phyloP scores from a whole-genome alignment of 2,797 vertebrate genomes.

The Podarcis siculus region DNA sequence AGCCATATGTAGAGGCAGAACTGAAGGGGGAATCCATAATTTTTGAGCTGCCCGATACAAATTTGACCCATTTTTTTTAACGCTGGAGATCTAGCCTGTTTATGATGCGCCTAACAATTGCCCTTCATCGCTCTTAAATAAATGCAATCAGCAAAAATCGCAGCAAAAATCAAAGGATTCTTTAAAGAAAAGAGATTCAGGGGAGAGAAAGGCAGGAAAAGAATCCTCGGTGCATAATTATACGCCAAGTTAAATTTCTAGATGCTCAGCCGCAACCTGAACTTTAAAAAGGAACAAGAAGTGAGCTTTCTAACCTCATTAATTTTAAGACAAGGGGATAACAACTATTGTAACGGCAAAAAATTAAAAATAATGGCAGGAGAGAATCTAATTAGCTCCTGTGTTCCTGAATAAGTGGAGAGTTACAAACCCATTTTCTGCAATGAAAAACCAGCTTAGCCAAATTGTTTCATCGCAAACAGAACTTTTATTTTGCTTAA shows the following conservation, averaged over 20 bases:
- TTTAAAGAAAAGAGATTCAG: neutral
- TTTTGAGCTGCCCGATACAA: neutral
- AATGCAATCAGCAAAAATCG: neutral
- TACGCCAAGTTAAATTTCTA: constrained; percentile 14
- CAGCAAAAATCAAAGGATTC: neutral
- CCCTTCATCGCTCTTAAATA: neutral
- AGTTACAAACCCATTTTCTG: constrained; percentile 66
- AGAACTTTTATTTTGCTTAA: constrained; percentile 68
- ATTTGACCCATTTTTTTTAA: neutral
- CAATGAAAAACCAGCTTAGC: constrained; percentile 47
- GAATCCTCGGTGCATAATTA: constrained; percentile 19
- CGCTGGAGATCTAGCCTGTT: neutral
- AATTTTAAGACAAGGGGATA: constrained; percentile 71
- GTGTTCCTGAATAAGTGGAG: constrained; percentile 50
- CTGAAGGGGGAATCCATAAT: neutral
- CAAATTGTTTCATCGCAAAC: constrained; percentile 56
- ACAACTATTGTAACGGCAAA: constrained; percentile 61
- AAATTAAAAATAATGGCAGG: constrained; percentile 42
- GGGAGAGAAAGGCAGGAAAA: neutral
- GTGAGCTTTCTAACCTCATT: constrained; percentile 65
- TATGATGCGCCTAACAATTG: neutral
- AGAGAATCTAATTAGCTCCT: constrained; percentile 71
- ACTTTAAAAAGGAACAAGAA: constrained; percentile 32
- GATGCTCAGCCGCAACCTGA: constrained; percentile 19
- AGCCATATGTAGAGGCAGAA: neutral